These are phyloP conservation scores for Drosophila biarmipes DNA, from an alignment of 1,140 invertebrate genomes.

Conservation along the genomic window DNA sequence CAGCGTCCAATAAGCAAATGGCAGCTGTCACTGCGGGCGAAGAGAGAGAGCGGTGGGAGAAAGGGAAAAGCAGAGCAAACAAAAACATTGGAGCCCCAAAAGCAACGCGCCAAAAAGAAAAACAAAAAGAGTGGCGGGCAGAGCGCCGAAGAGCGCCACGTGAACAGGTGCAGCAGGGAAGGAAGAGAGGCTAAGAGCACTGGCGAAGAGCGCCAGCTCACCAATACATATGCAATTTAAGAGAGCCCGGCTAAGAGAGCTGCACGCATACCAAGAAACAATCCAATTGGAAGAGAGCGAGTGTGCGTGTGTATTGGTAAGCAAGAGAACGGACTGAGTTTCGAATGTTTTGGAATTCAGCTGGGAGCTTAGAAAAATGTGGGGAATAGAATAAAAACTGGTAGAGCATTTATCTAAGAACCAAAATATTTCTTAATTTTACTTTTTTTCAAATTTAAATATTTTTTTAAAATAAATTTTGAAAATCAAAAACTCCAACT, in stretches of 20 bases:
- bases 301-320: constrained; percentile 50
- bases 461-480: background rate
- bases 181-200: constrained; percentile 31
- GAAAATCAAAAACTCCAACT: background rate
- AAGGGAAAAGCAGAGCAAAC: constrained; percentile 28
- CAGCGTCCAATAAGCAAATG: constrained; percentile 76
- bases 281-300: constrained; percentile 35
- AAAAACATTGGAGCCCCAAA: constrained; percentile 48
- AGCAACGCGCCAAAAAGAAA: constrained; percentile 21
- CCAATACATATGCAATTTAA: constrained; percentile 64
- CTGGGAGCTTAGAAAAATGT: background rate
- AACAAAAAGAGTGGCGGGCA: constrained; percentile 6
- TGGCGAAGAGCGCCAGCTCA: constrained; percentile 44
- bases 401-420: background rate
- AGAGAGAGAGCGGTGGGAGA: constrained; percentile 4
- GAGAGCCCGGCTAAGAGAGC: constrained; percentile 55
- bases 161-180: constrained; percentile 61
- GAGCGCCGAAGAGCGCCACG: constrained; percentile 36
- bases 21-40: constrained; percentile 35
- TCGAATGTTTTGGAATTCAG: background rate
- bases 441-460: background rate
- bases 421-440: background rate
- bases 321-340: constrained; percentile 26
- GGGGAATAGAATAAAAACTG: background rate
- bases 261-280: constrained; percentile 56